Base-by-base conservation (phyloP, 2,797 vertebrate species). In the Alfaro cultratus region DNA sequence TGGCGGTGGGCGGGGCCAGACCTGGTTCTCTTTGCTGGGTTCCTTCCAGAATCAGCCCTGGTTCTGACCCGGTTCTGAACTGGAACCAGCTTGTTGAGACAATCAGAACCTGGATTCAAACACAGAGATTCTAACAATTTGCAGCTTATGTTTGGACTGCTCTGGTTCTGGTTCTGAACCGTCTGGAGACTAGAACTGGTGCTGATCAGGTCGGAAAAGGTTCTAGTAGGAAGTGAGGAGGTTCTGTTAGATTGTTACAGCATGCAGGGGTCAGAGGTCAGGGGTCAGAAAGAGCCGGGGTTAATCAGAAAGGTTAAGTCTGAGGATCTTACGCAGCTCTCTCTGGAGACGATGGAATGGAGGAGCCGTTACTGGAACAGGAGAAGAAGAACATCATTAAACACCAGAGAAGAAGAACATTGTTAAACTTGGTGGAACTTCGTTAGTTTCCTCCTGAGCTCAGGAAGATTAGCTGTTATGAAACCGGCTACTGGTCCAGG, bases 331-430 rank as follows among this genome's bases (percentile, higher is more conserved):
- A 96, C 91, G 90, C 87, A 94, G 94, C 87, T 94, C 82, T 85
- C 91, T 95, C 95, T 76, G 95, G 91, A 90, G 93, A 89, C 26
- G 92, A 91, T 53, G 15, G 84, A 57, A 90, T 45, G 83, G 88
- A 92, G 84, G 93, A 90, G 89, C 83, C 95, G 68, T 93, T 93
- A 92, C 95, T 97, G 94, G 62, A 92, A 92, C 88, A 87, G 77
- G 88, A 80, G 10, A 81, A 53, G 18, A 31, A 64, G 60, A 64
- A 64, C 60, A 34, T 21, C 16, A 1, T 47, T 4, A 47, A 5
- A 47, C 46, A 47, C 45, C 45, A 46, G 88, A 80, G 9, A 81
- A 86, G 53, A 85, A 83, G 55, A 87, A 74, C 23, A 4, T 51
- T 2, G 23, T 10, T 26, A 53, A 11, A 51, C 49, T 21, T 47